Evolutionary conservation across 1,140 invertebrate species (phyloP).

Genomic region (Leucophenga varia): DNA sequence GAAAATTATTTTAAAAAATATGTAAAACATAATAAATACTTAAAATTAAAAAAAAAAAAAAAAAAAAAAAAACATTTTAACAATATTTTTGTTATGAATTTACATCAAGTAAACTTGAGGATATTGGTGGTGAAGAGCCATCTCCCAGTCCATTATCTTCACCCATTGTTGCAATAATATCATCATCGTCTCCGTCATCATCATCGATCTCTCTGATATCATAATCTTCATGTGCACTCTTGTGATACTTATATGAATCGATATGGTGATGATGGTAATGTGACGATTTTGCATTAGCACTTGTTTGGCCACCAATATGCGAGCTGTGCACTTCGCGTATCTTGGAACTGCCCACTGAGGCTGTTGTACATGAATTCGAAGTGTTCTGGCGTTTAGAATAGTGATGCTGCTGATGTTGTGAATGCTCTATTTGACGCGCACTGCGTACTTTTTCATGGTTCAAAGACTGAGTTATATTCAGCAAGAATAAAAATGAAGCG

Average conservation of each 20-base stretch:
- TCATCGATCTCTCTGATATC: conserved; percentile 29
- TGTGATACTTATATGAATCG: conserved; percentile 38
- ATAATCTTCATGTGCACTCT: conserved; percentile 40
- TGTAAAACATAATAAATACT: conserved; percentile 1
- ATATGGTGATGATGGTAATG: conserved; percentile 5
- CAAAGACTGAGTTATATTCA: conserved; percentile 27
- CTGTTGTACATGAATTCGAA: neutral
- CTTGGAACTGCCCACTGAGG: conserved; percentile 12
- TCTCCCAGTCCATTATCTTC: conserved; percentile 46
- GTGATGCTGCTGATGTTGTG: conserved; percentile 58
- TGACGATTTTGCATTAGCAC: neutral
- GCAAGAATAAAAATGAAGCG: too few species aligned
- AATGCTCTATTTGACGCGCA: conserved; percentile 61
- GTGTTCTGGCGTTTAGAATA: conserved; percentile 59
- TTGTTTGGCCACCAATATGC: too few species aligned
- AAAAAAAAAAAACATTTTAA: conserved; percentile 3
- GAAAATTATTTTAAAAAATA: neutral
- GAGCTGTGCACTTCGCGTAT: conserved; percentile 21
- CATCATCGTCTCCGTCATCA: conserved; percentile 33
- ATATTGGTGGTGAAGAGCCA: conserved; percentile 38
- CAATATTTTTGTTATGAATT: neutral
- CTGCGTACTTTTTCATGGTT: conserved; percentile 41
- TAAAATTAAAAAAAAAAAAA: conserved; percentile 1
- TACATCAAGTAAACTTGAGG: conserved; percentile 41
- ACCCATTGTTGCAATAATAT: conserved; percentile 31